A percentile compares a stretch with the other conserved stretches of the same genome.
Evolutionary conservation across 92 coral and sea anemone species (phyloP).

Genomic region (Porites divaricata): DNA sequence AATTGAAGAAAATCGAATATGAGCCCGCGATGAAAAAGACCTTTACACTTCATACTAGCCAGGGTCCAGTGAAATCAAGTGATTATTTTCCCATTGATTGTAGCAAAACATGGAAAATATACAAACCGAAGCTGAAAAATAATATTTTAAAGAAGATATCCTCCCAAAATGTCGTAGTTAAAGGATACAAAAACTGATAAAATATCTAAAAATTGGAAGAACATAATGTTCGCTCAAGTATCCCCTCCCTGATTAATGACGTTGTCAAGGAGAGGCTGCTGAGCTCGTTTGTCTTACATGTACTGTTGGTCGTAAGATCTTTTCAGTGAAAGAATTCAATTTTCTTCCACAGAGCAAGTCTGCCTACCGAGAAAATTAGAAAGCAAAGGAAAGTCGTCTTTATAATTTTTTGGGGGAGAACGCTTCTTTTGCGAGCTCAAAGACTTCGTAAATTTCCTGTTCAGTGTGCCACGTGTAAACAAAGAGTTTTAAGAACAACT

Average conservation of each 20-base stretch:
- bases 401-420: no score
- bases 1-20: not conserved
- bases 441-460: not conserved
- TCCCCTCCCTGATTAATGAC: slow-evolving; percentile 8
- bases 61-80: not conserved
- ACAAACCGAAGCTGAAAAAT: no score
- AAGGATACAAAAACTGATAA: not conserved
- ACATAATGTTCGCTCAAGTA: not conserved
- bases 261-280: slow-evolving; percentile 5
- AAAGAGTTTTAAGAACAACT: not conserved
- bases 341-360: not conserved
- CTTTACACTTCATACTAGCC: not conserved
- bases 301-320: no score
- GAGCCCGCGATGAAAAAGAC: not conserved
- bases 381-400: not conserved
- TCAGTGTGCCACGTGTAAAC: slow-evolving; percentile 19
- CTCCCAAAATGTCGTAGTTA: no score
- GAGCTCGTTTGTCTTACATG: slow-evolving; percentile 1
- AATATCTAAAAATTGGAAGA: not conserved
- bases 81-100: not conserved
- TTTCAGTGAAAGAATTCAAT: no score
- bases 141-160: no score
- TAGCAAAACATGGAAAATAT: not conserved
- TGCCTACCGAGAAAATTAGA: not conserved
- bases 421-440: no score